Evolutionary conservation across 1,140 invertebrate genomes (phyloP), one percentile per base, ranked within the genome.

Genomic region (Heliconius melpomene): DNA sequence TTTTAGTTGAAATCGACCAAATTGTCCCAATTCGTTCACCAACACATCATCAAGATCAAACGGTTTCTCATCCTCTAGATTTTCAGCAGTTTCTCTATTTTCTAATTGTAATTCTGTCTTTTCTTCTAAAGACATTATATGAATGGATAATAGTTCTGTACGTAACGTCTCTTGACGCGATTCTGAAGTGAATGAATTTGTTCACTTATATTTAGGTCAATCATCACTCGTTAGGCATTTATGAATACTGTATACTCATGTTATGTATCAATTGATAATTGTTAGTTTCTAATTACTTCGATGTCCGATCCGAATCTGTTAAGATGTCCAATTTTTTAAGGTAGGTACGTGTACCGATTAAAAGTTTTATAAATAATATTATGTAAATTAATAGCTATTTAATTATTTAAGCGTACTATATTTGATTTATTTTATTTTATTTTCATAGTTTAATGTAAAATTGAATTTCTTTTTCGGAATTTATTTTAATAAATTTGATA

Each of bases 1-100:
- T 18, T 91, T 87, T 32, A 95, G 75, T 87, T 96, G 96, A 88
- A 95, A 96, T 79, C 89, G 88, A 18, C 96, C 96, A 75, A 96
- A 96, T 79, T 95, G 94, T 1, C 96, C 95, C 54, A 95, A 81
- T 75, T 94, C 91, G 78, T 94, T 85, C 8, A 84, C 81, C 82
- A 95, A 83, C 79, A 95, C 82, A 75, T 83, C 77, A 88, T 96
- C 92, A 75, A 94, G 82, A 71, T 86, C 80, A 8, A 85, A 66
- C 8, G 29, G 40, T 32, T 81, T 81, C 32, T 70, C 38, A 5
- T 52, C 46, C 2, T 52, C 46, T 9, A 26, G 9, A 66, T 16
- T 66, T 16, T 29, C 29, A 3, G 57, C 29, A 50, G 57, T 20
- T 46, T 70, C 60, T 70, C 16, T 50, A 23, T 29, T 46, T 66